These are phyloP conservation scores for Zapornia atra DNA, from an alignment of 2,113 vertebrate species.

Conservation along the genomic window DNA sequence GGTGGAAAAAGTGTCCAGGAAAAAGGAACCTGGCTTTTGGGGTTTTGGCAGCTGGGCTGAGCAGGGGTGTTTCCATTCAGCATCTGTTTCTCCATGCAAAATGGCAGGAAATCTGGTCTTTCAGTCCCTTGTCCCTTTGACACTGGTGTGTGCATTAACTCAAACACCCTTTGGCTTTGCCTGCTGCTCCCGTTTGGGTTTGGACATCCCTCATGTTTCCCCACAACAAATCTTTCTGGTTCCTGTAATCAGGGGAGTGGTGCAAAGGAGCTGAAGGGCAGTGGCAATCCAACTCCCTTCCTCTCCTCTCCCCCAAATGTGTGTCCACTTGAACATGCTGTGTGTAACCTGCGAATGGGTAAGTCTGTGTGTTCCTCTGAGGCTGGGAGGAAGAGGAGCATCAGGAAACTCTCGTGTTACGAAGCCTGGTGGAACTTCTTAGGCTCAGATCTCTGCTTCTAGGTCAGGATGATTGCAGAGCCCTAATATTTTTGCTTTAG, in stretches of 20 bases:
- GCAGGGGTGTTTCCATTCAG: neutral
- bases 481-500: neutral
- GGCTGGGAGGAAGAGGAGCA: neutral
- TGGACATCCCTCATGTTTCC: neutral
- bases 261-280: neutral
- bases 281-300: neutral
- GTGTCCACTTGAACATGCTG: neutral
- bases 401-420: neutral
- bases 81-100: neutral
- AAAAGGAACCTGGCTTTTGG: neutral
- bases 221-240: neutral
- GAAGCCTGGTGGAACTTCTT: neutral
- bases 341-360: neutral
- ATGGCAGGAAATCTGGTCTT: slow-evolving; percentile 34
- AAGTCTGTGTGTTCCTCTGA: neutral
- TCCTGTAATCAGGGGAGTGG: neutral
- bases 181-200: neutral
- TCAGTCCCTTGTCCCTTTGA: neutral
- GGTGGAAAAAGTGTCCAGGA: neutral
- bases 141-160: neutral
- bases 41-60: neutral
- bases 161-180: neutral
- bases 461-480: neutral
- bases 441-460: neutral
- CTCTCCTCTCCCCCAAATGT: neutral